These are phyloP conservation scores for Sarcophaga caerulescens DNA, from an alignment of 2,888 invertebrate species.

Conservation along the genomic window DNA sequence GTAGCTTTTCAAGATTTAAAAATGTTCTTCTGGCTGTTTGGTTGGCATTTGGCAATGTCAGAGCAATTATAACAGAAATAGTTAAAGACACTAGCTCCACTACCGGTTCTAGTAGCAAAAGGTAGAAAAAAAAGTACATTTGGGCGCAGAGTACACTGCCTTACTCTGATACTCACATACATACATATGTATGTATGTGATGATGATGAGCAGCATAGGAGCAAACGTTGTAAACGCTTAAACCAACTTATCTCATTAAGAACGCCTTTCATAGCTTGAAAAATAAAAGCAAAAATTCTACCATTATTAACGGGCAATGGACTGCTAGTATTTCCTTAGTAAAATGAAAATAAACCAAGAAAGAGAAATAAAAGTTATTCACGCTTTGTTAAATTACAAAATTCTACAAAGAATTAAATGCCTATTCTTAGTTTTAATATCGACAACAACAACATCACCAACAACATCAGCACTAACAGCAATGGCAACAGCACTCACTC, in stretches of 20 bases:
- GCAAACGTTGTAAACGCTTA: slow-evolving; percentile 28
- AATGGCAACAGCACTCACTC: too few relatives aligned
- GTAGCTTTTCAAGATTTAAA: slow-evolving; percentile 38
- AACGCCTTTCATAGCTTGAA: slow-evolving; percentile 68
- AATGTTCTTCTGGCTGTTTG: slow-evolving; percentile 22
- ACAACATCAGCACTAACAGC: not conserved
- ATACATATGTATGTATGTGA: not conserved
- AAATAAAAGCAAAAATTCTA: slow-evolving; percentile 59
- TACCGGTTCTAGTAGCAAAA: slow-evolving; percentile 28
- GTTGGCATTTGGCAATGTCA: slow-evolving; percentile 65
- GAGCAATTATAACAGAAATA: slow-evolving; percentile 67
- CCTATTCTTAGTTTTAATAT: slow-evolving; percentile 55
- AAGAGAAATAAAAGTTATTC: slow-evolving; percentile 69
- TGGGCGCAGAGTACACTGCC: slow-evolving; percentile 22
- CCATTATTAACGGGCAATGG: slow-evolving; percentile 50
- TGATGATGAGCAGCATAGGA: not conserved
- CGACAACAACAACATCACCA: slow-evolving; percentile 25
- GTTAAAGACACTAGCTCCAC: slow-evolving; percentile 38
- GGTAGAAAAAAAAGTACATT: not conserved
- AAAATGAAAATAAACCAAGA: not conserved
- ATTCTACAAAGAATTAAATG: slow-evolving; percentile 62
- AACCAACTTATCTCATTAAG: slow-evolving; percentile 68
- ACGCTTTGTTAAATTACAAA: slow-evolving; percentile 69
- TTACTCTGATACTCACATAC: not conserved
- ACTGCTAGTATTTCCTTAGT: slow-evolving; percentile 55